Percentiles rank a stretch among this genome's conserved stretches.
Conservation (phyloP, 2,888 invertebrate species). For the Trichopoda pennipes region DNA sequence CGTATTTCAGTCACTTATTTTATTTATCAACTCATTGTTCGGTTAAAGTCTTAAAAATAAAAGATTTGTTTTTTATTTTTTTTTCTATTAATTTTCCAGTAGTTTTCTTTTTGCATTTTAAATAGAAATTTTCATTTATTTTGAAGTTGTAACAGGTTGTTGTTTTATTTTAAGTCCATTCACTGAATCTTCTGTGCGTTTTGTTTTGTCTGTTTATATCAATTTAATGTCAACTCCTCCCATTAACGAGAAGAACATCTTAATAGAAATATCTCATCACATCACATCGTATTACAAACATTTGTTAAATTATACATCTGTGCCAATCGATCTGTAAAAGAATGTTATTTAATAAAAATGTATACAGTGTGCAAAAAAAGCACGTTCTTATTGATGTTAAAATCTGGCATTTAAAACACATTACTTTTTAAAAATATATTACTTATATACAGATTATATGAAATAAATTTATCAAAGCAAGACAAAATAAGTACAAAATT, state of each 20-base stretch:
- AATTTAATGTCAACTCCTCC: slow-evolving; percentile 21
- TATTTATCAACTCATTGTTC: neutral
- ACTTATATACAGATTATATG: too few species aligned
- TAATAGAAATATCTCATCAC: neutral
- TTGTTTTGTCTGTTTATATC: slow-evolving; percentile 6
- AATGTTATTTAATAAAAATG: neutral
- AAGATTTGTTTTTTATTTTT: neutral
- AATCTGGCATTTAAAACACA: too few species aligned
- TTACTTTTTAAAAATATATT: too few species aligned
- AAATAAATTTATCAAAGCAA: too few species aligned
- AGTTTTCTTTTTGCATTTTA: neutral
- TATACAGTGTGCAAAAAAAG: too few species aligned
- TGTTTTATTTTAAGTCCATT: neutral
- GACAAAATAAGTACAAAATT: too few species aligned
- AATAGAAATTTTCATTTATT: neutral
- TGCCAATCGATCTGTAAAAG: neutral
- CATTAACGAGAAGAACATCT: too few species aligned
- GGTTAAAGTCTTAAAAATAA: neutral
- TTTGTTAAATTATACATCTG: neutral
- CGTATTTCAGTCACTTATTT: neutral
- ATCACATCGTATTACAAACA: neutral
- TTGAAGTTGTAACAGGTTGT: slow-evolving; percentile 22
- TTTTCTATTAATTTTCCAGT: neutral
- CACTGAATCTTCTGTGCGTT: neutral
- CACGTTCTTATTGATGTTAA: too few species aligned